phyloP scores from a whole-genome alignment of 2,797 vertebrate genomes.

The Anomalospiza imberbis region DNA sequence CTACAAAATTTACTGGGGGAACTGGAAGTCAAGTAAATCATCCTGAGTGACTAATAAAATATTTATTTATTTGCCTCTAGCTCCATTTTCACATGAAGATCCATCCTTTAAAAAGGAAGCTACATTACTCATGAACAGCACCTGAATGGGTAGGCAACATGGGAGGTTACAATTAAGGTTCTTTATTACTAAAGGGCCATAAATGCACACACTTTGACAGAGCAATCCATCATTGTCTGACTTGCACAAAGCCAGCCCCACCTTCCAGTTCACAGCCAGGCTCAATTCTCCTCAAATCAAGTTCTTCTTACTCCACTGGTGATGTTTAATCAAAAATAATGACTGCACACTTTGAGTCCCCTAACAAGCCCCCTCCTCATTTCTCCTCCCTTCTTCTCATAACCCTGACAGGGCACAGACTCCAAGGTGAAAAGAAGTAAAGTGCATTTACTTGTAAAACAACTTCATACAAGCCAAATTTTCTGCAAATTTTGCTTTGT shows the following conservation, averaged over 20 bases:
- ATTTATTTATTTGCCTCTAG: slow-evolving; percentile 16
- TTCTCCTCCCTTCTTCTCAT: background rate
- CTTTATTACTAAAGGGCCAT: background rate
- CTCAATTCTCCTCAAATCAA: background rate
- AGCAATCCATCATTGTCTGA: background rate
- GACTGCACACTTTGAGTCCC: background rate
- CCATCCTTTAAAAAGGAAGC: background rate
- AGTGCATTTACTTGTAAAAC: background rate
- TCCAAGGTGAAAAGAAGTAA: background rate
- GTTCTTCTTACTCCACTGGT: background rate
- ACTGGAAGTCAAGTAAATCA: background rate
- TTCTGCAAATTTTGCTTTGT: background rate
- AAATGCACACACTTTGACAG: background rate
- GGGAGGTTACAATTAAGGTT: background rate
- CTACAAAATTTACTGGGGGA: background rate
- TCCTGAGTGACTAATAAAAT: background rate
- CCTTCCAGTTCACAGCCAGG: background rate
- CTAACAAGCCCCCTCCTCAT: background rate
- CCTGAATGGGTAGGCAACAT: background rate
- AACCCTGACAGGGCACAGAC: background rate
- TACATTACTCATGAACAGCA: background rate
- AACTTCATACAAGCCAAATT: background rate
- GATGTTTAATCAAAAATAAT: background rate
- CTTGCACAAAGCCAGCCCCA: slow-evolving; percentile 13
- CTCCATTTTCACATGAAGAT: background rate